phyloP scores from a whole-genome alignment of 2,113 vertebrate species.

The Datnioides undecimradiatus region DNA sequence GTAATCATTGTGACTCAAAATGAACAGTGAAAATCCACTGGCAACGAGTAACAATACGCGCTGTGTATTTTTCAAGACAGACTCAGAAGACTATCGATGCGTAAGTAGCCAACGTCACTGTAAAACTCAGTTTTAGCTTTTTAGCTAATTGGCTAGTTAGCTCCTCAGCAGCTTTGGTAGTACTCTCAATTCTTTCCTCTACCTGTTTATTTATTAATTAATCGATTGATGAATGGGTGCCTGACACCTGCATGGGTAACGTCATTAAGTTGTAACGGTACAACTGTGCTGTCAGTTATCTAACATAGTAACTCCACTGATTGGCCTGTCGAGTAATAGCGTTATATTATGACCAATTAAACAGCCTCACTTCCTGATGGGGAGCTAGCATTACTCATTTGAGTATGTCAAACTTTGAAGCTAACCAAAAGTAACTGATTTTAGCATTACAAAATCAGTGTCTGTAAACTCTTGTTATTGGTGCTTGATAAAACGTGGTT shows the following conservation, averaged over 20 bases:
- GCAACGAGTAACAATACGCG: slow-evolving; percentile 63
- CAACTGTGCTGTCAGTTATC: not conserved
- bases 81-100: slow-evolving; percentile 81
- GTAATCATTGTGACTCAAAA: slow-evolving; percentile 31
- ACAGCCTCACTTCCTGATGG: not conserved
- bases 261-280: not conserved
- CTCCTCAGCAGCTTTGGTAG: not conserved
- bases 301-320: not conserved
- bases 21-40: slow-evolving; percentile 45
- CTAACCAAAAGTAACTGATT: too few species aligned
- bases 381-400: not conserved
- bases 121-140: slow-evolving; percentile 20
- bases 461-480: not conserved
- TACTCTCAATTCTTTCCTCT: not conserved
- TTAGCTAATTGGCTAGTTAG: slow-evolving; percentile 50
- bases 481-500: not conserved
- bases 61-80: slow-evolving; percentile 77
- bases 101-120: slow-evolving; percentile 76
- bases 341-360: not conserved
- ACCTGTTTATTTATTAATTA: not conserved
- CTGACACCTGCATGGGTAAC: not conserved
- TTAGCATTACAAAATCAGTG: not conserved
- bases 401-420: not conserved
- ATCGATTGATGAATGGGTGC: not conserved
- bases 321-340: not conserved